Evolutionary conservation across 2,888 invertebrate species (phyloP).

Genomic region (Prenolepis imparis): DNA sequence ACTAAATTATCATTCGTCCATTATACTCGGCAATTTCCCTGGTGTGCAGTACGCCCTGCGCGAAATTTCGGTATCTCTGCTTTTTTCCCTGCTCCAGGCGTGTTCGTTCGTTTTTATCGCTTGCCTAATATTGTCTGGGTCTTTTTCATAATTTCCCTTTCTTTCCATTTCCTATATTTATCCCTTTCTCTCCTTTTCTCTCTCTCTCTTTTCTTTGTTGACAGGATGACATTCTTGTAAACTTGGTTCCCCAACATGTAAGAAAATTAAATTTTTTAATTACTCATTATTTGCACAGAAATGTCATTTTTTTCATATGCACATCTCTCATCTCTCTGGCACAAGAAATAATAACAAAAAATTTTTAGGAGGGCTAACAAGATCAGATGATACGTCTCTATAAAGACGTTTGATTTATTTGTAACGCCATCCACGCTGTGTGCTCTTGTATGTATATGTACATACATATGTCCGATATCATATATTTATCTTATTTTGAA

Average conservation of each 20-base stretch:
- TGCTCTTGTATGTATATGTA: background rate
- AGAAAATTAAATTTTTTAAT: background rate
- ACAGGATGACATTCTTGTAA: background rate
- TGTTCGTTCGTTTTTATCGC: slow-evolving; percentile 39
- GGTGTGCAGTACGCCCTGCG: slow-evolving; percentile 33
- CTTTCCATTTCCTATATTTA: background rate
- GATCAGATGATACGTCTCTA: too few species aligned
- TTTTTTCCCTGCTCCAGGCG: slow-evolving; percentile 33
- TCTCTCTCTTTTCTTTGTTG: background rate
- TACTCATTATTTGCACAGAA: background rate
- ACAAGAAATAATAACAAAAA: background rate
- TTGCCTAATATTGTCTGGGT: slow-evolving; percentile 17
- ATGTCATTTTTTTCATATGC: background rate
- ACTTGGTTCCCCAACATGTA: background rate
- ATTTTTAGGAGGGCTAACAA: background rate
- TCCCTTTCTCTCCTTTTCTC: background rate
- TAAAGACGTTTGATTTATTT: background rate
- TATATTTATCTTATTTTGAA: background rate
- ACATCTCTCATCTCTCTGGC: background rate
- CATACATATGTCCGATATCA: too few species aligned
- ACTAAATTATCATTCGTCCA: slow-evolving; percentile 53
- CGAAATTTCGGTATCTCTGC: slow-evolving; percentile 40
- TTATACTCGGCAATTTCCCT: slow-evolving; percentile 51
- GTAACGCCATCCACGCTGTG: background rate
- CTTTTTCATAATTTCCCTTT: slow-evolving; percentile 16